Evolutionary conservation across 2,113 vertebrate genomes (phyloP), one percentile per base, ranked within the genome.

Genomic region (Protomyctophum bolini): DNA sequence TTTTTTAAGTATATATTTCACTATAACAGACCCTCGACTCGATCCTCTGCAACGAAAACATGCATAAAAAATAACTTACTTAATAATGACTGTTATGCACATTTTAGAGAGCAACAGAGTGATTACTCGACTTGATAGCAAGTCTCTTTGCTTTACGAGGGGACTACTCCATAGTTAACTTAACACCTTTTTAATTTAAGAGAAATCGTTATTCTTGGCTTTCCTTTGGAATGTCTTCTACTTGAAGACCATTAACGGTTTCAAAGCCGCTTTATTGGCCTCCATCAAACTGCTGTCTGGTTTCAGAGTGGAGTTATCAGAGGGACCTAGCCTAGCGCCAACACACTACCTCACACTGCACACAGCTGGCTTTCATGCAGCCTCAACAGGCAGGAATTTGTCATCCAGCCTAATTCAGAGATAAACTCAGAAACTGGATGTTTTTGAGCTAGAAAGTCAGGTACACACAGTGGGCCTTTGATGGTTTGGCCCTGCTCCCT

Each of bases 351-450:
- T 66, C 29, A 66, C 33, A 11, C 52, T 45, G 57, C 29, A 66
- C 33, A 11, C 52, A 48, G 57, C 41, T 61, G 62, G 58, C 65
- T 68, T 58, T 68, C 8, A 59, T 61, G 21, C 51, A 70, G 58
- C 80, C 78, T 85, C 73, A 87, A 80, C 87, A 85, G 76, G 81
- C 83, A 83, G 81, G 55, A 61, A 69, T 74, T 58, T 77, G 79
- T 72, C 14, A 79, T 69, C 80, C 69, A 54, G 52, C 67, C 73
- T 75, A 71, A 75, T 72, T 80, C 65, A 83, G 70, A 79, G 57
- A 85, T 66, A 69, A 85, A 60, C 33, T 67, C 57, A 54, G 59
- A 72, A 66, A 74, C 66, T 72, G 68, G 15, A 63, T 15, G 0
- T 1, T 2, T 21, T n/a, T 56, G 72, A 68, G 80, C 52, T 47